phyloP scores from a whole-genome alignment of 1,140 invertebrate species.

The Drosophila trapezifrons region DNA sequence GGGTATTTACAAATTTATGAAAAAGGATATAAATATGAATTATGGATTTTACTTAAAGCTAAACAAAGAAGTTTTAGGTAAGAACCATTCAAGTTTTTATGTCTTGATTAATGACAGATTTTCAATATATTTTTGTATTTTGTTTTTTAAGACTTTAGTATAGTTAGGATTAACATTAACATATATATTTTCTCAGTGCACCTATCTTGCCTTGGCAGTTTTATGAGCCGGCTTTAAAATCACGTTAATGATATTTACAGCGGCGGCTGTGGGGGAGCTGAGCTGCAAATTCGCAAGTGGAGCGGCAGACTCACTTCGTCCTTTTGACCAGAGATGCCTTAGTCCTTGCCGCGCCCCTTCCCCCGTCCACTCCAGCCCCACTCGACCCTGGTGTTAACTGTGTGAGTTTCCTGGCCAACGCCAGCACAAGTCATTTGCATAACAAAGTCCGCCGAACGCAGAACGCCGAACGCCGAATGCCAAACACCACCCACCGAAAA shows the following conservation, averaged over 20 bases:
- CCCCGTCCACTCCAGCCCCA: conserved; percentile 7
- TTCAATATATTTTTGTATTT: background rate
- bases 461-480: conserved; percentile 26
- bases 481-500: conserved; percentile 14
- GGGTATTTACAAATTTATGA: background rate
- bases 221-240: conserved; percentile 80
- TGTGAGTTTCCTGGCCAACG: conserved; percentile 64
- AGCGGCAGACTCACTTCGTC: conserved; percentile 40
- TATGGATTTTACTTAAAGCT: too few species aligned
- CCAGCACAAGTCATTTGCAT: conserved; percentile 73
- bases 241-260: conserved; percentile 82
- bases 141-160: background rate
- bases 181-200: background rate
- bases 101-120: background rate
- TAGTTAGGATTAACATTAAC: too few species aligned
- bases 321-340: conserved; percentile 62
- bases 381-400: conserved; percentile 69
- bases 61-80: too few species aligned
- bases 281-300: conserved; percentile 63
- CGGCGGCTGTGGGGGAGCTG: conserved; percentile 49
- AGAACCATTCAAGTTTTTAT: too few species aligned
- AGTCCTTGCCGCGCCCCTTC: conserved; percentile 6
- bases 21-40: background rate
- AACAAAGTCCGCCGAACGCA: conserved; percentile 68
- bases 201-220: conserved; percentile 47